Evolutionary conservation across 2,113 vertebrate species (phyloP).

Genomic region (Cisticola juncidis): DNA sequence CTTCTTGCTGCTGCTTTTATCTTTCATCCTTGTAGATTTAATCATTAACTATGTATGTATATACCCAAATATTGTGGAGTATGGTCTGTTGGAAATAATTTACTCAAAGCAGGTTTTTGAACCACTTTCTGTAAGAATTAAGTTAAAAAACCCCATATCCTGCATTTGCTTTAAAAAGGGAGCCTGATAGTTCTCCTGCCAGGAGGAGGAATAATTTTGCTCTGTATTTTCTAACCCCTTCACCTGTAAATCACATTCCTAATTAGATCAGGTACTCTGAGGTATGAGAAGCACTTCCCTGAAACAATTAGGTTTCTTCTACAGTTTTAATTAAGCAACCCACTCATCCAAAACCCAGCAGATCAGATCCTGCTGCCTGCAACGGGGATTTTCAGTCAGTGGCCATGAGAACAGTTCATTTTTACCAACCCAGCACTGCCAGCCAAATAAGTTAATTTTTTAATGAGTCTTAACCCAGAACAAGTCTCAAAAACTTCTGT

Average conservation of each 20-base stretch:
- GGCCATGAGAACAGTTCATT: not conserved
- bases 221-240: not conserved
- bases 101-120: not conserved
- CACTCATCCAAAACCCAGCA: not conserved
- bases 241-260: constrained; percentile 11
- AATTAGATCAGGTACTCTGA: not conserved
- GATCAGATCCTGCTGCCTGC: not conserved
- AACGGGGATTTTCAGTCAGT: not conserved
- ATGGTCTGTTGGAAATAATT: not conserved
- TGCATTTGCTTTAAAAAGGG: not conserved
- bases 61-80: not conserved
- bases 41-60: not conserved
- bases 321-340: constrained; percentile 25
- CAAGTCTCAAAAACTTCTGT: not conserved
- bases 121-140: not conserved
- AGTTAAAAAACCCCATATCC: not conserved
- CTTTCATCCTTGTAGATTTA: not conserved
- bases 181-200: not conserved
- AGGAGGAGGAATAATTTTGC: not conserved
- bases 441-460: not conserved
- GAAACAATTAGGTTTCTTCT: not conserved
- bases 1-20: not conserved
- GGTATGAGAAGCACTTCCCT: not conserved
- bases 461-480: not conserved
- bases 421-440: not conserved